Base-by-base conservation (phyloP, 2,888 invertebrate genomes). In the Lycophotia porphyrea region DNA sequence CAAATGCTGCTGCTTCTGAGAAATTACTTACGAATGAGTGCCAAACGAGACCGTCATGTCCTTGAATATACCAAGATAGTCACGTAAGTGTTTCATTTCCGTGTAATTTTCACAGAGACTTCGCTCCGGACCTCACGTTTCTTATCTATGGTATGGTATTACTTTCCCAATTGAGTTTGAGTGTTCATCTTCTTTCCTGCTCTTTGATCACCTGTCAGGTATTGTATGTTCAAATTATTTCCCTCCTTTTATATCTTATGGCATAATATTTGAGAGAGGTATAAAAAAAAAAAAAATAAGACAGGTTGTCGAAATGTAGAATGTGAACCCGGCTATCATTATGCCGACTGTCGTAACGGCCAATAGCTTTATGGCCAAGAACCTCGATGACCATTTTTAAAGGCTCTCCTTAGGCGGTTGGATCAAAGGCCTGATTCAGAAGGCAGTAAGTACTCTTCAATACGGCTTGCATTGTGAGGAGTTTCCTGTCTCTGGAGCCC, bases 151-250 rank as follows among this genome's bases (percentile, higher is more conserved):
- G 39, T 13, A 55, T 34, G 58, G 36, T 78, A 83, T 81, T 84
- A 77, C 58, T 76, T 74, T 73, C 66, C 36, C 68, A 55, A 81
- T 84, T 78, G 71, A 73, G 55, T 60, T 84, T 78, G 71, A 73
- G 55, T 60, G 15, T 52, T 11, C 36, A 27, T 24, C 60, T 55
- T 18, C 34, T 60, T 82, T 78, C 74, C 76, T 65, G 64, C 65
- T 75, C 78, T 79, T 71, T 85, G 81, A 81, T 84, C 76, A 84
- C 75, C 78, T 74, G 67, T n/a, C n/a, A n/a, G n/a, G n/a, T 86
- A 83, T 83, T 81, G 80, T 79, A 44, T n/a, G 60, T 27, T 44
- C n/a, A 60, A 71, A 66, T 64, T 55, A 67, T 74, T 76, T 67
- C n/a, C 61, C 36, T 21, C 18, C 60, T 60, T 74, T 60, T 61